Conservation (phyloP, 2,797 vertebrate genomes). For the Harpagifer antarcticus region DNA sequence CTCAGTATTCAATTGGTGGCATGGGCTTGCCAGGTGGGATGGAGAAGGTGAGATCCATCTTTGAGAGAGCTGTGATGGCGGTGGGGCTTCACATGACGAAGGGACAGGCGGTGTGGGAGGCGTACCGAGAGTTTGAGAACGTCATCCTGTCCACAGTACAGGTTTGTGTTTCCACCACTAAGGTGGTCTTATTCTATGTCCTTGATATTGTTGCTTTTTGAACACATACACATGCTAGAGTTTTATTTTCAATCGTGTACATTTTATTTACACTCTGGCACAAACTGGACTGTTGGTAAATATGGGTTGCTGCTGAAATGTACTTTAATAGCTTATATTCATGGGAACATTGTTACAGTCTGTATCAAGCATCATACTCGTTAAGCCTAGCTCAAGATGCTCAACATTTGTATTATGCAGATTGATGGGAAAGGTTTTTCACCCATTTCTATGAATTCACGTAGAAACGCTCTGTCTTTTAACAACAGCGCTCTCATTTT, state of each 20-base stretch:
- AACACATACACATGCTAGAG: background rate
- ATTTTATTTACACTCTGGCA: too few relatives aligned
- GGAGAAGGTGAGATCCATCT: conserved; percentile 90
- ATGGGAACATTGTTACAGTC: too few relatives aligned
- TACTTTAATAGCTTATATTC: too few relatives aligned
- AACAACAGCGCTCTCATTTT: too few relatives aligned
- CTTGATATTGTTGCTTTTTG: background rate
- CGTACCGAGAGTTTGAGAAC: conserved; percentile 97
- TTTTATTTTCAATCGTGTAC: background rate
- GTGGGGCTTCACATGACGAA: conserved; percentile 96
- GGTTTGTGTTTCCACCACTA: conserved; percentile 80
- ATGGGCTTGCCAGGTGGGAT: conserved; percentile 94
- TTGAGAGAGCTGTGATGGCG: conserved; percentile 92
- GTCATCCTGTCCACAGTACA: conserved; percentile 93
- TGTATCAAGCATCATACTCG: too few relatives aligned
- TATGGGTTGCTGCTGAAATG: too few relatives aligned
- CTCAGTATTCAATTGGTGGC: conserved; percentile 96
- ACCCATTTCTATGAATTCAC: too few relatives aligned
- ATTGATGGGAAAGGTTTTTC: too few relatives aligned
- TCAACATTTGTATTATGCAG: too few relatives aligned
- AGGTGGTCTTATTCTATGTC: background rate
- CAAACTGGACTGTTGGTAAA: too few relatives aligned
- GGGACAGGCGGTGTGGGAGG: conserved; percentile 94
- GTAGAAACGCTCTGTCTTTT: too few relatives aligned
- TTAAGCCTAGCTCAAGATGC: too few relatives aligned